Percentiles rank a stretch among this genome's conserved stretches.
These are phyloP conservation scores for Pteropus alecto DNA, from an alignment of 2,113 vertebrate genomes.

Conservation along the genomic window DNA sequence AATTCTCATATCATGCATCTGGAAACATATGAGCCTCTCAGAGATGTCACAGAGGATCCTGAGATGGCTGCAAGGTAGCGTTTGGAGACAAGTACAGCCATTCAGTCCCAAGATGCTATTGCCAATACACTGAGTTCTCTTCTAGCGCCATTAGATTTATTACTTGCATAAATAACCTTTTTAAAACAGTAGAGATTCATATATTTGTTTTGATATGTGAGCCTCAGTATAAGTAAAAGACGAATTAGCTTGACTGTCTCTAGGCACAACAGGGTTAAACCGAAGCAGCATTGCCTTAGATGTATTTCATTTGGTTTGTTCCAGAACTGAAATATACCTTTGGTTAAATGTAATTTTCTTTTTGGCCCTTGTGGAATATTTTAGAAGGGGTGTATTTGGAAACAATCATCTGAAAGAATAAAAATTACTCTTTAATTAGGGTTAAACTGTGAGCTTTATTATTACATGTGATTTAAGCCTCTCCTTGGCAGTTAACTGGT, in stretches of 20 bases:
- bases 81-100: background rate
- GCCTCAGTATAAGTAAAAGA: background rate
- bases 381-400: background rate
- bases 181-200: background rate
- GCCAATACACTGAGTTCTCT: background rate
- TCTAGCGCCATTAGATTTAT: background rate
- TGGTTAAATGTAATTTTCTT: background rate
- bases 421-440: background rate
- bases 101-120: background rate
- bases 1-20: background rate
- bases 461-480: background rate
- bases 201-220: background rate
- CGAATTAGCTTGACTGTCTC: background rate
- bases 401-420: background rate
- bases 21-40: background rate
- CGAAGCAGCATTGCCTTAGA: background rate
- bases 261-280: background rate
- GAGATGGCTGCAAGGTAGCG: background rate
- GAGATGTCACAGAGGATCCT: background rate
- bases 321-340: constrained; percentile 53
- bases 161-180: background rate
- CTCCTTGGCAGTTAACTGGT: background rate
- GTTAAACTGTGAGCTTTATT: background rate
- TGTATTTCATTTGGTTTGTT: constrained; percentile 65
- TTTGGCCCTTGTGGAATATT: background rate